Evolutionary conservation across 2,888 invertebrate genomes (phyloP), one percentile per base, ranked within the genome.

Genomic region (Mycogona germanica): DNA sequence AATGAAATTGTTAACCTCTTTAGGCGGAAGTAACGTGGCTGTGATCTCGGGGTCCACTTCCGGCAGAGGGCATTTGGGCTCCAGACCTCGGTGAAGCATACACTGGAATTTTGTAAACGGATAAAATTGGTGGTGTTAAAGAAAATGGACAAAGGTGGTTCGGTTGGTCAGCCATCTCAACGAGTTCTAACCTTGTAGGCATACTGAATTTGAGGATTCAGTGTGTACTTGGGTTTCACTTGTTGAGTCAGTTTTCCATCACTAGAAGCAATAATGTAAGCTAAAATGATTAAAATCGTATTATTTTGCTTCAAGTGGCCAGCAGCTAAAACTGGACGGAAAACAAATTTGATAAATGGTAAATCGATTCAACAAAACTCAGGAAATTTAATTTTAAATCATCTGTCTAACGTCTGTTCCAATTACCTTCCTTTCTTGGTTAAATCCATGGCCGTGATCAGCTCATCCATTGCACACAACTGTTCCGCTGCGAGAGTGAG

Each of bases 401-500:
- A 25, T 14, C 29, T 48, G 28, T 52, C 17, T 37, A 50, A 44
- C 17, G 50, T 28, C 40, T 55, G 21, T 7, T 32, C n/a, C n/a
- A 51, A 56, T 58, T 26, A 67, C 65, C 12, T 66, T 62, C 54
- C 73, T 65, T 73, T 72, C 1, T 71, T 73, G 58, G 72, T 72
- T 32, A 77, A 74, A 66, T 83, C 78, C 81, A 83, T 82, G 46
- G 74, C 68, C 63, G 75, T 75, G 19, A 84, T 82, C 0, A 84
- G 72, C 55, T 75, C 70, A 65, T 82, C 81, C 52, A 84, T 74
- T 35, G 77, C 77, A 60, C 73, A 64, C 17, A 80, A 70, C 68
- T 84, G 82, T 4, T 68, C 60, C 3, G 61, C 61, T 51, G 56
- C 60, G 1, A 63, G 58, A n/a, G 35, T 37, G 19, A 48, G 41